A percentile compares a stretch with the other conserved stretches of the same genome.
These are phyloP conservation scores for Chrysogorgia sp. DNA, from an alignment of 92 coral and sea anemone genomes.

Conservation along the genomic window DNA sequence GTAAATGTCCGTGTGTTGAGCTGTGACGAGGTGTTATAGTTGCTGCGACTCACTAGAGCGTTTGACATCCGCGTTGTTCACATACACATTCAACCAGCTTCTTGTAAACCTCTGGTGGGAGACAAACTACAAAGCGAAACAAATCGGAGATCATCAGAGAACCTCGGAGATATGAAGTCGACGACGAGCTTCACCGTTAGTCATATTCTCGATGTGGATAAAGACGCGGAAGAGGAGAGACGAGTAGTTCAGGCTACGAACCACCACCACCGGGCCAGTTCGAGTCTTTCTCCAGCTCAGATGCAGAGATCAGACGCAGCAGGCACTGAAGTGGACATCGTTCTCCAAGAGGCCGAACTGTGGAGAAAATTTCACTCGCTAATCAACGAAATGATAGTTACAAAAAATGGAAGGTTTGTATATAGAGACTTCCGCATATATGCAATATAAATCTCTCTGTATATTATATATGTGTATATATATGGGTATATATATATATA, in stretches of 20 bases:
- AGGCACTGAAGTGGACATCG: conserved; percentile 74
- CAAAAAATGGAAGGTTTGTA: conserved; percentile 94
- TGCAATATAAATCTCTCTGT: too few relatives aligned
- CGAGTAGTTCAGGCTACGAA: neutral
- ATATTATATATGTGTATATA: too few relatives aligned
- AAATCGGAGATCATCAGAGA: neutral
- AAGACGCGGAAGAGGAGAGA: conserved; percentile 1
- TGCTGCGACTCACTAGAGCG: conserved; percentile 14
- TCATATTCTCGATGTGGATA: conserved; percentile 13
- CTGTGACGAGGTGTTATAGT: neutral
- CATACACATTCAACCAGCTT: neutral
- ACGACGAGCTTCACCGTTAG: conserved; percentile 32
- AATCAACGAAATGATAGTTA: conserved; percentile 98
- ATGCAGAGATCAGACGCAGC: conserved; percentile 49
- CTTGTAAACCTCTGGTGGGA: too few relatives aligned
- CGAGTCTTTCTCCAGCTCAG: neutral
- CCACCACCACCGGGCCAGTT: neutral
- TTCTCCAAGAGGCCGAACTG: conserved; percentile 86
- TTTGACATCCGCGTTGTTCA: conserved; percentile 3
- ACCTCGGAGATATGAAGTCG: conserved; percentile 38
- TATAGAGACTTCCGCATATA: too few relatives aligned
- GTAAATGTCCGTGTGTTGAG: neutral
- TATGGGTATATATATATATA: too few relatives aligned
- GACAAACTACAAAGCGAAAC: too few relatives aligned
- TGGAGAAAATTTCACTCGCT: conserved; percentile 93